Evolutionary conservation across 2,888 invertebrate genomes (phyloP).

Genomic region (Synergus itoensis): DNA sequence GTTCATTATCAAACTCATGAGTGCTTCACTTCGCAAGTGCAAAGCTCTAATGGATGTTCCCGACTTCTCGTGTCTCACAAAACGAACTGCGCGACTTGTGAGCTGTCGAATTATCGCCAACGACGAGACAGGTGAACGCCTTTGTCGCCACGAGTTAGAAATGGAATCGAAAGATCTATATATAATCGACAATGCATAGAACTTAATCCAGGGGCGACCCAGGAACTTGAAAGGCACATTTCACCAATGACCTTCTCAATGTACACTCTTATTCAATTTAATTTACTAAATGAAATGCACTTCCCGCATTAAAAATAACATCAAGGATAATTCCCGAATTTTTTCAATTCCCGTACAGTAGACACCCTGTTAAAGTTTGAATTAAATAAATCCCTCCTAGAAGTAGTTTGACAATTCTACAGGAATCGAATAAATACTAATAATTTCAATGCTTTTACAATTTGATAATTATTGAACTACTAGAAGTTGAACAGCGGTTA

Average conservation of each 20-base stretch:
- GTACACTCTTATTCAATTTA: too few relatives aligned
- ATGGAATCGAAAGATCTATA: conserved; percentile 44
- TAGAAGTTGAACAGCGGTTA: too few relatives aligned
- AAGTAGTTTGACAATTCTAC: too few relatives aligned
- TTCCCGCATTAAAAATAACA: too few relatives aligned
- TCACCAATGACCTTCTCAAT: neutral
- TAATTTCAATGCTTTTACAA: too few relatives aligned
- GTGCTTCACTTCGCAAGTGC: neutral
- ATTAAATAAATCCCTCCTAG: too few relatives aligned
- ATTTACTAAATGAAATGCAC: too few relatives aligned
- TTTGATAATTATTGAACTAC: too few relatives aligned
- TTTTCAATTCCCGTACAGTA: too few relatives aligned
- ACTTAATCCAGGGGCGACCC: neutral
- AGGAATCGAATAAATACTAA: too few relatives aligned
- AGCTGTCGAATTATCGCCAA: neutral
- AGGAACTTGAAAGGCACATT: neutral
- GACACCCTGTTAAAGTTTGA: too few relatives aligned
- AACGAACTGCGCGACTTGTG: neutral
- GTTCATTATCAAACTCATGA: neutral
- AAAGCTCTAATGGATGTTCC: neutral
- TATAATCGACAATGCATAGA: conserved; percentile 48
- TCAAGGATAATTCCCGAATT: too few relatives aligned
- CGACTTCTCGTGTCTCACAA: neutral
- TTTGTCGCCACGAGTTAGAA: neutral
- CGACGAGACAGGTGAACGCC: neutral